Conservation (phyloP, 2,113 vertebrate species). For the Tapirus terrestris region DNA sequence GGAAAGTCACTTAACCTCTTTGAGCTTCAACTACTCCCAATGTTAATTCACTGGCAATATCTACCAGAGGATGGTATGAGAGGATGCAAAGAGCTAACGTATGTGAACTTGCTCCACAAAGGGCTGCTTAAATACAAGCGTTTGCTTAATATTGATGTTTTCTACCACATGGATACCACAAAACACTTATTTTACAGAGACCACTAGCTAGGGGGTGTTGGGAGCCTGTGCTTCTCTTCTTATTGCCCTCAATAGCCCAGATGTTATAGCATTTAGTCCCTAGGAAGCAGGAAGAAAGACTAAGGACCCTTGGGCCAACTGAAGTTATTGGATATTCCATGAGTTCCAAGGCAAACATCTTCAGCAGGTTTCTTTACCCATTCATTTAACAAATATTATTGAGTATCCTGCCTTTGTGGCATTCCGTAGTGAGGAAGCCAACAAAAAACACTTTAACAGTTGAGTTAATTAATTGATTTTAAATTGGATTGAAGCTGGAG, state of each 20-base stretch:
- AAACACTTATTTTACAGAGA: constrained; percentile 1
- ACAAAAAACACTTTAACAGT: not conserved
- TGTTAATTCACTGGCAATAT: constrained; percentile 6
- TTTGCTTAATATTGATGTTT: constrained; percentile 53
- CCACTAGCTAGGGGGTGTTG: not conserved
- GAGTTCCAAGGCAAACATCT: not conserved
- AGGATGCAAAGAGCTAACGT: constrained; percentile 25
- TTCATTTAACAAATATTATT: constrained; percentile 6
- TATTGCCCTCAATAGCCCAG: not conserved
- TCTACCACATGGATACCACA: constrained; percentile 57
- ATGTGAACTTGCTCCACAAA: not conserved
- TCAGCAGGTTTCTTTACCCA: not conserved
- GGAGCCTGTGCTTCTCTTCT: constrained; percentile 1
- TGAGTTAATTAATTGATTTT: constrained; percentile 36
- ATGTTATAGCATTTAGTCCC: not conserved
- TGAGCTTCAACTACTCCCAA: not conserved
- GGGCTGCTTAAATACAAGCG: constrained; percentile 41
- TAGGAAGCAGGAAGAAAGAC: not conserved
- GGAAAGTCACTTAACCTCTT: not conserved
- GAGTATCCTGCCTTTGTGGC: not conserved
- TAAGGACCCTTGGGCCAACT: not conserved
- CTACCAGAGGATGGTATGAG: not conserved
- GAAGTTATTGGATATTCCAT: not conserved
- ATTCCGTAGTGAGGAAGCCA: not conserved
- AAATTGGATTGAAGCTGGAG: not conserved